Evolutionary conservation across 2,797 vertebrate species (phyloP).

Genomic region (Varecia variegata): DNA sequence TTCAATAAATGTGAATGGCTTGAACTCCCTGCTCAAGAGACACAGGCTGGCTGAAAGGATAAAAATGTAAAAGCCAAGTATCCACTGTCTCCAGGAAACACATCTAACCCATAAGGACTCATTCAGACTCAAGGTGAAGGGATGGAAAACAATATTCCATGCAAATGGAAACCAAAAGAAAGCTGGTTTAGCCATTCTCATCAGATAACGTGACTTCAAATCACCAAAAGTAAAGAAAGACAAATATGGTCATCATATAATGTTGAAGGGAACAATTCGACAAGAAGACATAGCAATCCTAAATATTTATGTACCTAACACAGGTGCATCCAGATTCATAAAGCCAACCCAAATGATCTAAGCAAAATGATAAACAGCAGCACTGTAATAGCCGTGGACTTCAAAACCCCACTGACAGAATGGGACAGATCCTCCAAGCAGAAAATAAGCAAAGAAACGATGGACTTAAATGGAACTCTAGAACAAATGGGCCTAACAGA

Average conservation of each 20-base stretch:
- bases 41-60: not conserved
- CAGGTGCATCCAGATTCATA: not conserved
- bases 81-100: not conserved
- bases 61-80: not conserved
- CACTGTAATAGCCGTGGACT: not conserved
- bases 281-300: not conserved
- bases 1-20: not conserved
- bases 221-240: not conserved
- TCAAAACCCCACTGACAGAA: not conserved
- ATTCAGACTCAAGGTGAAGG: not conserved
- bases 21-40: not conserved
- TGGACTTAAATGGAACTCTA: not conserved
- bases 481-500: too few species aligned
- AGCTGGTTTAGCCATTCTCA: not conserved
- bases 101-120: not conserved
- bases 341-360: not conserved
- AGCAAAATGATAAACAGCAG: not conserved
- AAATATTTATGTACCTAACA: not conserved
- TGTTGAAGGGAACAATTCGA: not conserved
- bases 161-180: not conserved
- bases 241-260: not conserved
- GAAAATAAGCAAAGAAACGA: not conserved
- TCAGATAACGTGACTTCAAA: not conserved
- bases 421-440: not conserved
- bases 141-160: not conserved